Evolutionary conservation across 2,888 invertebrate species (phyloP).

Genomic region (Eupeodes latifasciatus): DNA sequence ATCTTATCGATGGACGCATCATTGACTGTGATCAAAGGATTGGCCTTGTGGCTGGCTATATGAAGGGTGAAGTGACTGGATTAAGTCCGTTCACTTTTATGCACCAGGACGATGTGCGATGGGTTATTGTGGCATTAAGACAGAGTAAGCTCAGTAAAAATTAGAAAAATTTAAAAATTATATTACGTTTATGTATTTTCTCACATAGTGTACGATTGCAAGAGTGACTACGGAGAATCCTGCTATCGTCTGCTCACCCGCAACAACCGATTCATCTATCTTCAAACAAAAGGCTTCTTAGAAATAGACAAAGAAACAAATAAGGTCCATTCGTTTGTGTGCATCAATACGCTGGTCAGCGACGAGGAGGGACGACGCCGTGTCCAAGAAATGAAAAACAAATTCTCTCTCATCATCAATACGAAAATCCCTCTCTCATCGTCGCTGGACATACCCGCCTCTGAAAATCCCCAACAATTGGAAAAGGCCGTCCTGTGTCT

Average conservation of each 20-base stretch:
- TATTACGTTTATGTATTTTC: conserved; percentile 20
- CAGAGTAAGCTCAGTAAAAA: conserved; percentile 87
- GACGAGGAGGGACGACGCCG: conserved; percentile 90
- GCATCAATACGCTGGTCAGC: conserved; percentile 91
- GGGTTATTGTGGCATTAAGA: conserved; percentile 93
- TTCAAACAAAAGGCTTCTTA: conserved; percentile 92
- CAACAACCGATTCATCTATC: conserved; percentile 93
- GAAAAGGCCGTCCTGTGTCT: conserved; percentile 90
- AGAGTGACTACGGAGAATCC: conserved; percentile 93
- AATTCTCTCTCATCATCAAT: conserved; percentile 89
- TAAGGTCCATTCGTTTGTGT: conserved; percentile 93
- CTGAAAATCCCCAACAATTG: conserved; percentile 89
- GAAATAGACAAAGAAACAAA: conserved; percentile 92
- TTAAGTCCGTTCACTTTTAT: conserved; percentile 94
- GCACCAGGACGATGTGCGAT: conserved; percentile 94
- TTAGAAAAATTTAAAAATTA: not conserved
- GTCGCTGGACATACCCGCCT: conserved; percentile 84
- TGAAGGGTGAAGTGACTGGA: conserved; percentile 95
- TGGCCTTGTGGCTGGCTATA: conserved; percentile 93
- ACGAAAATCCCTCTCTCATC: conserved; percentile 84
- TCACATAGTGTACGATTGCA: conserved; percentile 92
- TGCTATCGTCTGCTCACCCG: conserved; percentile 93
- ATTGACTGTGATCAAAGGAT: conserved; percentile 96
- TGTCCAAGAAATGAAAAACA: conserved; percentile 91
- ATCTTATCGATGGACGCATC: conserved; percentile 94